A percentile compares a stretch with the other conserved stretches of the same genome.
Conservation (phyloP, 2,113 vertebrate species). For the Podarcis raffonei region DNA sequence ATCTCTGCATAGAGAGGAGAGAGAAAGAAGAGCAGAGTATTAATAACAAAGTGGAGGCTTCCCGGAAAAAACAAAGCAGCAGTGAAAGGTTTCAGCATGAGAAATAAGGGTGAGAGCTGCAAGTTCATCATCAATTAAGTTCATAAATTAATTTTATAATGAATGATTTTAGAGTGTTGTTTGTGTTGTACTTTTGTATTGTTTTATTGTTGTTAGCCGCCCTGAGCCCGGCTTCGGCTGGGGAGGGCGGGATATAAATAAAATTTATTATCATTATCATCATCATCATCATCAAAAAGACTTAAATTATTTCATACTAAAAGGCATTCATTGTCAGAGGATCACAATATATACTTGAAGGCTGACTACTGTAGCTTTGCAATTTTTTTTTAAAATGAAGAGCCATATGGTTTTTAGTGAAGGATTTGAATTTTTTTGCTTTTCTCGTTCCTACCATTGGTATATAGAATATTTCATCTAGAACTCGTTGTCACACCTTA, state of each 20-base stretch:
- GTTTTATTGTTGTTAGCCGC: no score
- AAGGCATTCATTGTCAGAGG: background rate
- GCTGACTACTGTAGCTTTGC: background rate
- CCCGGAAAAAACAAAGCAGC: background rate
- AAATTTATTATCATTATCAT: no score
- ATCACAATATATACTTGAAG: background rate
- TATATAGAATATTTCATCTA: background rate
- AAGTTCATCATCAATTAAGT: background rate
- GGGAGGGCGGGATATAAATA: no score
- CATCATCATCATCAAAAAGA: background rate
- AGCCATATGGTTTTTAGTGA: background rate
- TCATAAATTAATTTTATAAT: no score
- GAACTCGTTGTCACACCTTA: background rate
- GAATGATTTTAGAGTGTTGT: no score
- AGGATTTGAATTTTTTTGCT: background rate
- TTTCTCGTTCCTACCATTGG: background rate
- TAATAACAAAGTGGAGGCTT: background rate
- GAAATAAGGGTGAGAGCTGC: background rate
- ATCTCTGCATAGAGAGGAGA: conserved; percentile 68
- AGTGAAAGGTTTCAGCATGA: background rate
- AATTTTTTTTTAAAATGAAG: background rate
- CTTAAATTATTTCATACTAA: background rate
- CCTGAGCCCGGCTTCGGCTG: no score
- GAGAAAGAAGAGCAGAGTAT: background rate
- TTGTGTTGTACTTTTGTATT: no score